Evolutionary conservation across 2,113 vertebrate species (phyloP).

Genomic region (Malurus alboscapulatus): DNA sequence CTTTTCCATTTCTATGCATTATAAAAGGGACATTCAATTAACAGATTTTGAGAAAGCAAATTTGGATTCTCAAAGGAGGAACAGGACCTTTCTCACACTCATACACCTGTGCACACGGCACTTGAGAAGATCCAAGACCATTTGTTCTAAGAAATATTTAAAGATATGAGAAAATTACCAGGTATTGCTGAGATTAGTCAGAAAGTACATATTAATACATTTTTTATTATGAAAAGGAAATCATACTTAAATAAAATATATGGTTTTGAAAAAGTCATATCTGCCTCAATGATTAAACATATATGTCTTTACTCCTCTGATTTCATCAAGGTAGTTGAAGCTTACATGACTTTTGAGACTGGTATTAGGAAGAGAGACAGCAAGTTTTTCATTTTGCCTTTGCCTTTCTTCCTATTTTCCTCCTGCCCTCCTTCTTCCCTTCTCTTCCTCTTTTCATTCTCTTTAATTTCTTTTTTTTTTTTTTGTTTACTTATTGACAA

Average conservation of each 20-base stretch:
- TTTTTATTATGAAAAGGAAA: conserved; percentile 86
- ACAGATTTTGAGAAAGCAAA: not conserved
- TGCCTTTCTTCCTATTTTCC: not conserved
- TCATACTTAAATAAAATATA: conserved; percentile 88
- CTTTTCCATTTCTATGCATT: not conserved
- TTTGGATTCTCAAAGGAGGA: not conserved
- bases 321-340: conserved; percentile 25
- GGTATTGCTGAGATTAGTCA: conserved; percentile 78
- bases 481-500: not conserved
- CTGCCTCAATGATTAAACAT: conserved; percentile 53
- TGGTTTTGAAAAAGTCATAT: conserved; percentile 72
- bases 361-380: not conserved
- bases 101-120: not conserved
- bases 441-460: not conserved
- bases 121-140: conserved; percentile 45
- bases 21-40: not conserved
- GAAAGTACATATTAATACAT: conserved; percentile 77
- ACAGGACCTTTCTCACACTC: not conserved
- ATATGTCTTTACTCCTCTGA: conserved; percentile 42
- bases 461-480: not conserved
- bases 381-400: not conserved
- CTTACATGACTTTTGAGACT: not conserved
- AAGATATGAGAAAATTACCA: conserved; percentile 76
- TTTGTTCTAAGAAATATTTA: conserved; percentile 91
- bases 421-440: not conserved